Evolutionary conservation across 2,113 vertebrate species (phyloP).

Genomic region (Artemisiospiza belli): DNA sequence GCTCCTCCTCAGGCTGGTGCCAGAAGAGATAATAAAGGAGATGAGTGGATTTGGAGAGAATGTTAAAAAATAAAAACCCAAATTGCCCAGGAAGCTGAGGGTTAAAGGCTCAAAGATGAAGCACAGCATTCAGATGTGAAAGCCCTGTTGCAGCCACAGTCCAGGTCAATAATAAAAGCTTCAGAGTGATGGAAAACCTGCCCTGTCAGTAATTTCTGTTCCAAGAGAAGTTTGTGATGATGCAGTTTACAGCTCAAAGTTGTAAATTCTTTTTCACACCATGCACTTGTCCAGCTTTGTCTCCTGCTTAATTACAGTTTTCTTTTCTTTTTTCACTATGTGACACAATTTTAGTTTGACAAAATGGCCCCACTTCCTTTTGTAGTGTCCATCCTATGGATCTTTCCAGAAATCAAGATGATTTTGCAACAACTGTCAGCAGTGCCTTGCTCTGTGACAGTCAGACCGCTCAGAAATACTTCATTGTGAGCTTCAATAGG

Average conservation of each 20-base stretch:
- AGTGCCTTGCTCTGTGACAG: background rate
- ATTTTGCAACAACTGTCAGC: background rate
- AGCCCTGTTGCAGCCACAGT: background rate
- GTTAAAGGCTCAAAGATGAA: background rate
- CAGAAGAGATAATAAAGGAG: background rate
- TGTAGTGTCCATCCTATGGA: background rate
- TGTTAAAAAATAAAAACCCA: background rate
- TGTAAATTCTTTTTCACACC: background rate
- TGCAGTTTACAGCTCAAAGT: background rate
- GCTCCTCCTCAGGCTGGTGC: rapidly evolving
- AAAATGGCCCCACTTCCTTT: background rate
- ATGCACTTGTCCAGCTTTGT: background rate
- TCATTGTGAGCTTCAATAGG: background rate
- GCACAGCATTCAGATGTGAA: background rate
- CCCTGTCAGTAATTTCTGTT: background rate
- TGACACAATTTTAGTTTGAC: background rate
- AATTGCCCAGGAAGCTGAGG: background rate
- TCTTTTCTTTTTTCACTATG: rapidly evolving
- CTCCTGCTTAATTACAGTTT: background rate
- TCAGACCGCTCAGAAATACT: background rate
- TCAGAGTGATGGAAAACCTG: background rate
- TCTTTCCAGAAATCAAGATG: background rate
- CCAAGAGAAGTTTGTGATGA: background rate
- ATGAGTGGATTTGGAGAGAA: background rate
- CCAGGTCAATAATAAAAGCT: background rate